These are phyloP conservation scores for Hemicentrotus pulcherrimus DNA, from an alignment of 35 echinoderm and acorn worm species.

Conservation along the genomic window DNA sequence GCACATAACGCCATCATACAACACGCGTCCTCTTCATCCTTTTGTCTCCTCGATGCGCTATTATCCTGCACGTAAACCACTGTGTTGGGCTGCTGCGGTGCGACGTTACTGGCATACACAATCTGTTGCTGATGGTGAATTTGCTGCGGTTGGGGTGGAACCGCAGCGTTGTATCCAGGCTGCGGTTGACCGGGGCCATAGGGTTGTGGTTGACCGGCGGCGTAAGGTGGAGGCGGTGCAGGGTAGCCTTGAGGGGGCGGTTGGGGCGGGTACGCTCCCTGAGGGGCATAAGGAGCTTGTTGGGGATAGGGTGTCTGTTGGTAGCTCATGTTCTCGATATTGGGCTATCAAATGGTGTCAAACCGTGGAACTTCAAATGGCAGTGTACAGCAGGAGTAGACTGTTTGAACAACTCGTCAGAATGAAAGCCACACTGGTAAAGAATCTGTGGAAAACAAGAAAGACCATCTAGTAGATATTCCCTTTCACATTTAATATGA, in stretches of 20 bases:
- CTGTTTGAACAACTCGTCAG: too few relatives aligned
- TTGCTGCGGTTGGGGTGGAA: slow-evolving; percentile 5
- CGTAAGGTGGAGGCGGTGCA: neutral
- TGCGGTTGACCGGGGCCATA: neutral
- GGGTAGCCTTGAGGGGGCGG: neutral
- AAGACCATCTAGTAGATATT: too few relatives aligned
- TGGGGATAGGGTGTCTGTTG: neutral
- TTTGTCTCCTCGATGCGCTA: neutral
- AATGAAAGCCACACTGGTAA: too few relatives aligned
- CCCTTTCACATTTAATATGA: too few relatives aligned
- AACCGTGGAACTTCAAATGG: neutral
- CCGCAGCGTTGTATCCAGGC: neutral
- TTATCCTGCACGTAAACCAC: neutral
- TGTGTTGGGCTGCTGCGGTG: neutral
- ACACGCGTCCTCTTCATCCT: neutral
- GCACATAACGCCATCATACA: slow-evolving; percentile 1
- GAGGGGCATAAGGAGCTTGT: neutral
- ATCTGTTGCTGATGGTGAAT: neutral
- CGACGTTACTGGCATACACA: neutral
- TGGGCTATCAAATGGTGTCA: neutral
- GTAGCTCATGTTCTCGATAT: neutral
- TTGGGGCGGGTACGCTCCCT: neutral
- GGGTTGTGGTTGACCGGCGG: neutral
- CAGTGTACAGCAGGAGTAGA: too few relatives aligned
- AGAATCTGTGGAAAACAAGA: too few relatives aligned